Conservation (phyloP, 2,113 vertebrate genomes). For the Chauna torquata region DNA sequence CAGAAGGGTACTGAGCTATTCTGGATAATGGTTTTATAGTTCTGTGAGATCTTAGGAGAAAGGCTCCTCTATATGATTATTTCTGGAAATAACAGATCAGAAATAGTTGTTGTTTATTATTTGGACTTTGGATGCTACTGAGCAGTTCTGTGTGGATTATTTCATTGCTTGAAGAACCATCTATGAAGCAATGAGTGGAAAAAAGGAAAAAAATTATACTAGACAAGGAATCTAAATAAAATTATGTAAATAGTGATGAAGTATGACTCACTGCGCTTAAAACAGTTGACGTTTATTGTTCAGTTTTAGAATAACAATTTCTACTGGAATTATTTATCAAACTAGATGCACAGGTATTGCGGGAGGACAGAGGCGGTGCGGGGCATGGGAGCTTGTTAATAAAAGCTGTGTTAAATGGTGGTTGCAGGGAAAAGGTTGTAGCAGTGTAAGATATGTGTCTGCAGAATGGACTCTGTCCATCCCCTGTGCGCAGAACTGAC, state of each 20-base stretch:
- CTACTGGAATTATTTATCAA: background rate
- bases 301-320: background rate
- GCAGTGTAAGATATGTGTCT: rapidly evolving
- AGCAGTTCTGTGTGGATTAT: background rate
- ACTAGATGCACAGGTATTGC: rapidly evolving
- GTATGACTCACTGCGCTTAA: background rate
- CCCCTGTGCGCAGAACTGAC: no score
- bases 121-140: background rate
- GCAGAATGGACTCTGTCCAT: background rate
- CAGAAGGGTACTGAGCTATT: background rate
- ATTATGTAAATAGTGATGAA: background rate
- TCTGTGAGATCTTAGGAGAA: background rate
- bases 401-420: background rate
- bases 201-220: background rate
- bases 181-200: background rate
- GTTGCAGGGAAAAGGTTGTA: background rate
- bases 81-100: background rate
- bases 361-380: rapidly evolving
- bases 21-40: background rate
- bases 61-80: background rate
- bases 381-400: background rate
- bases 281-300: background rate
- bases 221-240: background rate
- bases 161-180: background rate
- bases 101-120: background rate